Percentiles rank a stretch among this genome's conserved stretches.
Conservation (phyloP, 1,140 invertebrate genomes). For the Oreohelix idahoensis region DNA sequence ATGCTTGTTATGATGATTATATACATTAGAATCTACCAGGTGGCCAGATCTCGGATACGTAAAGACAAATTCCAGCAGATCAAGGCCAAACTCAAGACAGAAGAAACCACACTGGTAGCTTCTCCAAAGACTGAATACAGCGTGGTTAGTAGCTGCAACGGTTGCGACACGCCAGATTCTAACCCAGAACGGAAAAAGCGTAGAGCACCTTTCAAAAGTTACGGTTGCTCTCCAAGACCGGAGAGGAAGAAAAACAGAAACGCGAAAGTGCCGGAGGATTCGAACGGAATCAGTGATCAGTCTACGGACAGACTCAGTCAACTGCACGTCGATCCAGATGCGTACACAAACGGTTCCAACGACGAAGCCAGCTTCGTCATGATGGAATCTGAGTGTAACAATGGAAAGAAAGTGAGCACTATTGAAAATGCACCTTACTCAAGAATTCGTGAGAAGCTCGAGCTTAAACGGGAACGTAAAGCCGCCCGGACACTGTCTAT, state of each 20-base stretch:
- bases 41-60: slow-evolving; percentile 67
- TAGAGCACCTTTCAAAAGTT: slow-evolving; percentile 26
- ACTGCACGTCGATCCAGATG: slow-evolving; percentile 46
- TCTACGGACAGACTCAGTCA: not conserved
- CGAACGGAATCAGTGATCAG: not conserved
- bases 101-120: slow-evolving; percentile 40
- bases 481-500: slow-evolving; percentile 74
- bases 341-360: slow-evolving; percentile 35
- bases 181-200: slow-evolving; percentile 19
- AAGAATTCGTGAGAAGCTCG: slow-evolving; percentile 68
- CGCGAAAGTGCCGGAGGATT: not conserved
- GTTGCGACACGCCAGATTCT: slow-evolving; percentile 26
- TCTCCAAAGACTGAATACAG: slow-evolving; percentile 47
- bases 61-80: slow-evolving; percentile 59
- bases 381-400: slow-evolving; percentile 45
- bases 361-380: slow-evolving; percentile 53
- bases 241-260: slow-evolving; percentile 32
- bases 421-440: slow-evolving; percentile 28
- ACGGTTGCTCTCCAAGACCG: slow-evolving; percentile 31
- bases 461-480: slow-evolving; percentile 73
- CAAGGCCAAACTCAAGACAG: slow-evolving; percentile 36
- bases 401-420: slow-evolving; percentile 25
- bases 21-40: slow-evolving; percentile 70
- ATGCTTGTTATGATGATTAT: slow-evolving; percentile 71
- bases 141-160: slow-evolving; percentile 51